Evolutionary conservation across 2,113 vertebrate species (phyloP).

Genomic region (Corydoras maculifer): DNA sequence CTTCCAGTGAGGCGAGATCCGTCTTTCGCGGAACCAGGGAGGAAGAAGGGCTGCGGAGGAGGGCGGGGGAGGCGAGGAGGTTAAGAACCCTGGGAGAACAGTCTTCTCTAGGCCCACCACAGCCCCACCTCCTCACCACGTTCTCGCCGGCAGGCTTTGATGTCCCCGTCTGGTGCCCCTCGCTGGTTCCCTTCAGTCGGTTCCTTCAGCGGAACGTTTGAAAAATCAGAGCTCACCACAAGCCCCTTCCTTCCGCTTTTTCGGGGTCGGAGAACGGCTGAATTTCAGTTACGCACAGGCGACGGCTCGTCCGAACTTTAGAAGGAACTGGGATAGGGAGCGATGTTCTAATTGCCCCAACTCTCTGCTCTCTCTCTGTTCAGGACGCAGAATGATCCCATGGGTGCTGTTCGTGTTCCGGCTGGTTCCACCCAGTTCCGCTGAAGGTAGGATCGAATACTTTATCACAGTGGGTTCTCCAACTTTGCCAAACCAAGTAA

Average conservation of each 20-base stretch:
- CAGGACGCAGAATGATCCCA: conserved; percentile 41
- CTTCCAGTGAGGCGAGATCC: conserved; percentile 61
- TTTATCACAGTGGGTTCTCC: too few species aligned
- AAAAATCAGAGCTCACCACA: conserved; percentile 66
- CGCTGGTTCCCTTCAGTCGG: conserved; percentile 35
- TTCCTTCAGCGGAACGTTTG: conserved; percentile 13
- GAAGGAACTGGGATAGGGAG: too few species aligned
- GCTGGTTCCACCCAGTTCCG: not conserved
- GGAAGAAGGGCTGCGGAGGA: conserved; percentile 63
- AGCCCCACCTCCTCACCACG: conserved; percentile 40
- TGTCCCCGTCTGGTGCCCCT: conserved; percentile 26
- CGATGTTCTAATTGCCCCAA: not conserved
- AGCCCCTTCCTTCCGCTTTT: conserved; percentile 42
- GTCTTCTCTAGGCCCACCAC: conserved; percentile 63
- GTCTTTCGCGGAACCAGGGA: conserved; percentile 72
- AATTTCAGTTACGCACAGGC: not conserved
- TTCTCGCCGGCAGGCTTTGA: conserved; percentile 36
- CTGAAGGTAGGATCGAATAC: conserved; percentile 19
- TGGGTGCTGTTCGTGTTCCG: conserved; percentile 9
- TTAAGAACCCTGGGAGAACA: conserved; percentile 55
- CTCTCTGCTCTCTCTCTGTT: conserved; percentile 24
- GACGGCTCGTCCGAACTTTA: not conserved
- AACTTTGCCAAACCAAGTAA: too few species aligned
- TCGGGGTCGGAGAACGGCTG: not conserved
- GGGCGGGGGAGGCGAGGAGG: conserved; percentile 45